phyloP scores from a whole-genome alignment of 2,888 invertebrate genomes.

The Lottia scabra region DNA sequence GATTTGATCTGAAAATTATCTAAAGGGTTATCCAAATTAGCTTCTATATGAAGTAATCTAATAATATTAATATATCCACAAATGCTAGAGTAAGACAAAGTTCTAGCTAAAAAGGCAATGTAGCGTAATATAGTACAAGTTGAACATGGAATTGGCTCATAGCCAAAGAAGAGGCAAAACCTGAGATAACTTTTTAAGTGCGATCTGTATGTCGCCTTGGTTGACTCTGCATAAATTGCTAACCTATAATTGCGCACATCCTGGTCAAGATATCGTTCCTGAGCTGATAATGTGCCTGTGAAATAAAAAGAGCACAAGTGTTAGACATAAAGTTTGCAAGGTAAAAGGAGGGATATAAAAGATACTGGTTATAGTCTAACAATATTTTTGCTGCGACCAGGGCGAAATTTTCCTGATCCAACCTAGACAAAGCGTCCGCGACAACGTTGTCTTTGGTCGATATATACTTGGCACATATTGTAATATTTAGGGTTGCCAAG shows the following conservation, averaged over 20 bases:
- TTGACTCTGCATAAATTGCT: no score
- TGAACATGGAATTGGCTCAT: not conserved
- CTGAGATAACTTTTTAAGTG: not conserved
- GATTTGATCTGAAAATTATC: not conserved
- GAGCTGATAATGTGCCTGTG: not conserved
- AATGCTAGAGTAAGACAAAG: not conserved
- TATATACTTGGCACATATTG: not conserved
- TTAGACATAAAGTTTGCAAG: not conserved
- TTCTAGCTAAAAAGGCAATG: not conserved
- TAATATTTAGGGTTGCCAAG: not conserved
- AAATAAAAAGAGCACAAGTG: not conserved
- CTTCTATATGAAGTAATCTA: not conserved
- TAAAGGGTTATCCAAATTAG: not conserved
- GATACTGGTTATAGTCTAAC: not conserved
- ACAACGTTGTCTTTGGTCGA: not conserved
- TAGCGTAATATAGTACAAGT: not conserved
- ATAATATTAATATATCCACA: not conserved
- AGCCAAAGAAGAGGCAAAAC: not conserved
- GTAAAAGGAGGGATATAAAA: not conserved
- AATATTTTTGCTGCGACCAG: not conserved
- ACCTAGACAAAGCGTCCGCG: not conserved
- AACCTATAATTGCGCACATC: no score
- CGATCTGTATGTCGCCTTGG: not conserved
- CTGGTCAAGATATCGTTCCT: not conserved
- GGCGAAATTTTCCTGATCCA: not conserved